Evolutionary conservation across 2,888 invertebrate genomes (phyloP).

Genomic region (Diaperis boleti): DNA sequence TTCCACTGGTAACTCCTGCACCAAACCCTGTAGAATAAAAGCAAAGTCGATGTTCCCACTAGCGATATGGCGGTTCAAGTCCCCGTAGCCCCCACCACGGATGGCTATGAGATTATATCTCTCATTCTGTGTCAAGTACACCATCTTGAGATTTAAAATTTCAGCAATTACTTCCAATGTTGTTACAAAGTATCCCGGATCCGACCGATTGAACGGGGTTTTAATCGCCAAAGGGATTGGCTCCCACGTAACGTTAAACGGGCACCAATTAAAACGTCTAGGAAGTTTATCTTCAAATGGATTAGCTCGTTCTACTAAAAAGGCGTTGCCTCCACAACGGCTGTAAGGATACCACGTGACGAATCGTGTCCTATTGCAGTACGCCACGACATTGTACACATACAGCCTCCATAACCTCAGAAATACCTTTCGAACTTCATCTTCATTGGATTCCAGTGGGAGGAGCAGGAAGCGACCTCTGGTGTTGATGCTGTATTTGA

Average conservation of each 20-base stretch:
- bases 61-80: no score
- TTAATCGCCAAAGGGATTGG: not conserved
- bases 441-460: not conserved
- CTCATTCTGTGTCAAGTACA: constrained; percentile 3
- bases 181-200: constrained; percentile 18
- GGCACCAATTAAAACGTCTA: constrained; percentile 1
- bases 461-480: not conserved
- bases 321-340: constrained; percentile 9
- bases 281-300: constrained; percentile 13
- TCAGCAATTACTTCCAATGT: constrained; percentile 2
- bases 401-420: constrained; percentile 16
- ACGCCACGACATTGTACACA: constrained; percentile 18
- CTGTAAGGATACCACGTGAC: constrained; percentile 32
- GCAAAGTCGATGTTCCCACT: no score
- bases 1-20: no score
- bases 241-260: constrained; percentile 18
- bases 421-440: not conserved
- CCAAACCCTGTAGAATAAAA: no score
- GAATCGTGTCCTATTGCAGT: constrained; percentile 8
- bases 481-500: not conserved
- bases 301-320: not conserved
- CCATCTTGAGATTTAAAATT: not conserved
- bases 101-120: no score
- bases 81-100: no score
- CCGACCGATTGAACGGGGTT: constrained; percentile 6